Percentiles rank a stretch among this genome's conserved stretches.
Evolutionary conservation across 2,797 vertebrate species (phyloP).

Genomic region (Helostoma temminkii): DNA sequence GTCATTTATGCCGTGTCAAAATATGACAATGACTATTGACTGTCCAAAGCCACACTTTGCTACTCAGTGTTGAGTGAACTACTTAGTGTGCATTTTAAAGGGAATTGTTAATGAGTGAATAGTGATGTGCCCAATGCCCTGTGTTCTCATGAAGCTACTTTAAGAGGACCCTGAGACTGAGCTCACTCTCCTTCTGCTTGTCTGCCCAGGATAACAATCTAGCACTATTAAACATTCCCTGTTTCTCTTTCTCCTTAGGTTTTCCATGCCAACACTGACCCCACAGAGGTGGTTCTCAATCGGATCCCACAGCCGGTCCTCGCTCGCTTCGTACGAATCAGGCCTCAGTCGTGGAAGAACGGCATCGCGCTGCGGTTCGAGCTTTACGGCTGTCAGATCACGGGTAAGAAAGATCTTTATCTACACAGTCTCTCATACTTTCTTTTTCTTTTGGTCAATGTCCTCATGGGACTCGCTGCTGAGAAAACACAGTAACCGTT

Average conservation of each 20-base stretch:
- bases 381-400: conserved; percentile 97
- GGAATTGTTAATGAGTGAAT: no score
- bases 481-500: conserved; percentile 32
- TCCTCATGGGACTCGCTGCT: conserved; percentile 26
- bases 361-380: conserved; percentile 95
- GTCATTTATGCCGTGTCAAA: no score
- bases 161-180: not conserved
- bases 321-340: conserved; percentile 92
- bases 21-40: no score
- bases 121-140: not conserved
- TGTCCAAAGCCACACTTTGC: no score
- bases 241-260: conserved; percentile 79
- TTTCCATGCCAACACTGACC: conserved; percentile 93
- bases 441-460: conserved; percentile 6
- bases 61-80: no score
- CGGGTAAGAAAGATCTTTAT: conserved; percentile 82
- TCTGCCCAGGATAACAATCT: not conserved
- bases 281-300: conserved; percentile 94
- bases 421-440: conserved; percentile 15
- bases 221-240: not conserved
- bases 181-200: conserved; percentile 1
- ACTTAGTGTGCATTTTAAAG: no score
- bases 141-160: not conserved
- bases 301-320: conserved; percentile 93
- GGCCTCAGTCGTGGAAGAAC: conserved; percentile 93